These are phyloP conservation scores for Crax fasciolata DNA, from an alignment of 2,797 vertebrate genomes.

Conservation along the genomic window DNA sequence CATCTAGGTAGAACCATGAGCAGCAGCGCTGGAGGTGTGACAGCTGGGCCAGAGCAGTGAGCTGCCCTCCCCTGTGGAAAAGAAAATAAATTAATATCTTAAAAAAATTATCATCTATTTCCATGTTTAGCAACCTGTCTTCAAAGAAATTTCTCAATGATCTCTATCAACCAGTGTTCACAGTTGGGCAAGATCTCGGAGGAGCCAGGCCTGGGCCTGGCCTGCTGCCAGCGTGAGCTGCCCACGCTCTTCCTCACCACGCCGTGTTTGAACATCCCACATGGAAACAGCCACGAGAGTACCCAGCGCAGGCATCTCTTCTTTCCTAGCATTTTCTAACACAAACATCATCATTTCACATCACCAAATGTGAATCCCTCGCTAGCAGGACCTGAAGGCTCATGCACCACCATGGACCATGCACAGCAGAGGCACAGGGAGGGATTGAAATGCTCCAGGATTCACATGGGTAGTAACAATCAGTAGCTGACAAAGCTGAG, in stretches of 20 bases:
- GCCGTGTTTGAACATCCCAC: not conserved
- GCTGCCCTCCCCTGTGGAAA: not conserved
- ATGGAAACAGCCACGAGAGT: not conserved
- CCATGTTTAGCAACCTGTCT: not conserved
- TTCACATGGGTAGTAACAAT: not conserved
- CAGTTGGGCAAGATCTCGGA: not conserved
- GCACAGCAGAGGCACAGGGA: not conserved
- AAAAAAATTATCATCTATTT: not conserved
- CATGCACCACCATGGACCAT: accelerated
- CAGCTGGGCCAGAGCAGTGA: not conserved
- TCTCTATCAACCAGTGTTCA: too few species aligned
- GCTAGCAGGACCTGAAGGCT: not conserved
- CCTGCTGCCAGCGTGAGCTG: not conserved
- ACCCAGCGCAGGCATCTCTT: not conserved
- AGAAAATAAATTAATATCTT: not conserved
- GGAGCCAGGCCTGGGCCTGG: not conserved
- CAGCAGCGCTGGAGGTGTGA: not conserved
- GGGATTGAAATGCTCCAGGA: not conserved
- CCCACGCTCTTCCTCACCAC: not conserved
- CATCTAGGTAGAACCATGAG: not conserved
- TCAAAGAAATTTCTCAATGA: not conserved
- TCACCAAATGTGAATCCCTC: not conserved
- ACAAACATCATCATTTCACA: not conserved
- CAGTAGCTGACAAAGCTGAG: not conserved
- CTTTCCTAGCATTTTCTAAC: not conserved